phyloP scores from a whole-genome alignment of 37 sponge, comb jelly and placozoan genomes.

The Petrosia ficiformis region DNA sequence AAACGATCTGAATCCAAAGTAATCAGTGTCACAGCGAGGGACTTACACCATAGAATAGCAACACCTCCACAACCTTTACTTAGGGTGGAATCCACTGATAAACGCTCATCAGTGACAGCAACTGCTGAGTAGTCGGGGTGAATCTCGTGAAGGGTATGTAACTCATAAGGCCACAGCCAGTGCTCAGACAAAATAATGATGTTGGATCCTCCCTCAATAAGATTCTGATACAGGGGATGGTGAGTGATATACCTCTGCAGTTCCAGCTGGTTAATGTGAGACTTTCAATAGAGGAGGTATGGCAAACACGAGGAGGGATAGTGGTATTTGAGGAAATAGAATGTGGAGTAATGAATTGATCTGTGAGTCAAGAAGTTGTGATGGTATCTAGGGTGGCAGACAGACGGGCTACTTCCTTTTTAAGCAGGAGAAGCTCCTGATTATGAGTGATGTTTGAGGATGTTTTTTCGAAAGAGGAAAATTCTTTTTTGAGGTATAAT shows the following conservation, averaged over 20 bases:
- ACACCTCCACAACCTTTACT: constrained; percentile 4
- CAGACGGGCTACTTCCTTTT: no score
- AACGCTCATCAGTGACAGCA: neutral
- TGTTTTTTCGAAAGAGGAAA: no score
- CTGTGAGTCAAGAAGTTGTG: no score
- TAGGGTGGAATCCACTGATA: constrained; percentile 2
- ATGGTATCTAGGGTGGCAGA: no score
- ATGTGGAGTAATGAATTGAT: no score
- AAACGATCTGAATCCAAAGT: constrained; percentile 5
- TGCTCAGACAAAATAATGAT: constrained; percentile 12
- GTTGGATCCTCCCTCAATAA: neutral
- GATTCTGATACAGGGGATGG: neutral
- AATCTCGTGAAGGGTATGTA: neutral
- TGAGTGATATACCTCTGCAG: neutral
- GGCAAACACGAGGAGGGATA: no score
- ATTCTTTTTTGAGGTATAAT: no score
- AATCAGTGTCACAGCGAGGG: neutral
- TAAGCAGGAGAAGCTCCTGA: no score
- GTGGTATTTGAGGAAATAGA: no score
- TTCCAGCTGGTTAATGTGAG: constrained; percentile 9
- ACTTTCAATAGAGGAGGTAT: no score
- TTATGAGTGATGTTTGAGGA: no score
- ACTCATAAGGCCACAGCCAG: constrained; percentile 15
- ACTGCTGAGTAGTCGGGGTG: constrained; percentile 4
- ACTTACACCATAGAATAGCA: neutral